Evolutionary conservation across 53 echinoderm and acorn worm species (phyloP).

Genomic region (Paelopatides confundens): DNA sequence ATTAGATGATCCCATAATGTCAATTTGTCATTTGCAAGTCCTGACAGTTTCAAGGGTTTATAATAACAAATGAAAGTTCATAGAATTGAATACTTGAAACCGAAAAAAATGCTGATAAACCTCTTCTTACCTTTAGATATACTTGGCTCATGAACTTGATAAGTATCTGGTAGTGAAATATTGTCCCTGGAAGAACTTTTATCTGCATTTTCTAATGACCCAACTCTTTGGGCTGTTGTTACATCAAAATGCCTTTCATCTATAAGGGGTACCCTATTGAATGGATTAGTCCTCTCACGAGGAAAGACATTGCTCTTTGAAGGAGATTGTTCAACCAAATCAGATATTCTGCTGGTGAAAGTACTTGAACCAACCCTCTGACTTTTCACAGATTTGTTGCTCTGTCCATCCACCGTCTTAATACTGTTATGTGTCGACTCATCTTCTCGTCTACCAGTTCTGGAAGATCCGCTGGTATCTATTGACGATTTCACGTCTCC

Average conservation of each 20-base stretch:
- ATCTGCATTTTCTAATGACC: not conserved
- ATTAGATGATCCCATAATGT: too few species aligned
- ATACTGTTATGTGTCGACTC: not conserved
- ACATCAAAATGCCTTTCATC: conserved; percentile 76
- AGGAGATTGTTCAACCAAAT: not conserved
- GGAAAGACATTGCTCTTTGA: not conserved
- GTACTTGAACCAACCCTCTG: not conserved
- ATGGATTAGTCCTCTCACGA: conserved; percentile 75
- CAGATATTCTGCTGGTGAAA: not conserved
- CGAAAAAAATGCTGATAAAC: too few species aligned
- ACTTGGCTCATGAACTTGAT: not conserved
- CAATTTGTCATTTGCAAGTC: too few species aligned
- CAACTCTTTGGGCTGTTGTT: not conserved
- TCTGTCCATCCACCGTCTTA: not conserved
- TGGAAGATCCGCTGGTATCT: not conserved
- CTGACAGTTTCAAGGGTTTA: too few species aligned
- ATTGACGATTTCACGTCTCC: not conserved
- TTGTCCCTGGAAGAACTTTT: not conserved
- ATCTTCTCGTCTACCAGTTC: not conserved
- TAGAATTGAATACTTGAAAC: too few species aligned
- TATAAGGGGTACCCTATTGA: conserved; percentile 80
- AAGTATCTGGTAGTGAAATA: not conserved
- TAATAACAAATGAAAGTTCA: too few species aligned
- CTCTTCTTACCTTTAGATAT: not conserved
- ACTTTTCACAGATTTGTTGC: not conserved